phyloP scores from a whole-genome alignment of 2,888 invertebrate genomes.

The Nephrotoma flavescens region DNA sequence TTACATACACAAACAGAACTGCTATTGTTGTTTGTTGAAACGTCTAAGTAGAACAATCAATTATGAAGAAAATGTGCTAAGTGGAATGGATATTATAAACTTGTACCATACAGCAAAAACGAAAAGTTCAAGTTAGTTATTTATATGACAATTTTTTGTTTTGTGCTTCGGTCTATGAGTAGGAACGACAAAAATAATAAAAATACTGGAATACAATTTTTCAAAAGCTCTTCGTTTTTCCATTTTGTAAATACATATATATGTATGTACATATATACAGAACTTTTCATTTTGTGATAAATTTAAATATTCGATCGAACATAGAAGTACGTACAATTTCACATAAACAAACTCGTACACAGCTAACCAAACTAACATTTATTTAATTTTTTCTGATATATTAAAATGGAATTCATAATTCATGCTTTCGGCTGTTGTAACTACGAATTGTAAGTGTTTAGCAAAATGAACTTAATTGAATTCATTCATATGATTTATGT shows the following conservation, averaged over 20 bases:
- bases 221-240: background rate
- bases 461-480: background rate
- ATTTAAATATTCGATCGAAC: background rate
- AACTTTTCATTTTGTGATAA: background rate
- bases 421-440: background rate
- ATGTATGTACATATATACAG: background rate
- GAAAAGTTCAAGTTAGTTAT: background rate
- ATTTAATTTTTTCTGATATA: no score
- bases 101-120: background rate
- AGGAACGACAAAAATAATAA: background rate
- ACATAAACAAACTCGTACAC: no score
- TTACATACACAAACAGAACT: background rate
- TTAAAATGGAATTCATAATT: background rate
- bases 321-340: background rate
- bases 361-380: background rate
- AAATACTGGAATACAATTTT: background rate
- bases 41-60: background rate
- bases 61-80: background rate
- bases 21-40: background rate
- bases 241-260: background rate
- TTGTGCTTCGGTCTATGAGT: background rate
- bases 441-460: background rate
- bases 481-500: background rate
- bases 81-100: background rate
- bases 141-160: background rate